Conservation (phyloP, 2,797 vertebrate species). For the Liparis tanakae region DNA sequence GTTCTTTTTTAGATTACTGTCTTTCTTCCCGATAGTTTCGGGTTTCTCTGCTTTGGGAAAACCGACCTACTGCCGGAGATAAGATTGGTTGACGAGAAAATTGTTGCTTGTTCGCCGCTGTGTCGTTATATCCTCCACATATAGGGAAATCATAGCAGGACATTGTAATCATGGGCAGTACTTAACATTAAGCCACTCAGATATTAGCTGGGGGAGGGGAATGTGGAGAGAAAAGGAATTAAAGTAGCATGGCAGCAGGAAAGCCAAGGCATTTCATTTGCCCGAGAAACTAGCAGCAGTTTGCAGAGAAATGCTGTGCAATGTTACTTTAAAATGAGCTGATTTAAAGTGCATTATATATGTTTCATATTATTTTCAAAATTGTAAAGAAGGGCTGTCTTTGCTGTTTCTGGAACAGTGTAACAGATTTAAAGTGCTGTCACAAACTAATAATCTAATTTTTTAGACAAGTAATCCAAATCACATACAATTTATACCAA, state of each 20-base stretch:
- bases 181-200: slow-evolving; percentile 66
- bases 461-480: slow-evolving; percentile 6
- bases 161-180: slow-evolving; percentile 59
- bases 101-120: slow-evolving; percentile 44
- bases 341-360: slow-evolving; percentile 9
- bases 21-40: slow-evolving; percentile 22
- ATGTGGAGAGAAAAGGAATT: slow-evolving; percentile 36
- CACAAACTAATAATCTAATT: background rate
- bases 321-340: slow-evolving; percentile 9
- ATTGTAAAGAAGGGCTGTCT: background rate
- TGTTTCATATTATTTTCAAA: background rate
- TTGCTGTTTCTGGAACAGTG: background rate
- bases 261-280: background rate
- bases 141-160: slow-evolving; percentile 50
- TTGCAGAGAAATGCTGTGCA: slow-evolving; percentile 7
- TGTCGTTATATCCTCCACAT: slow-evolving; percentile 42
- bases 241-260: slow-evolving; percentile 36
- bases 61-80: slow-evolving; percentile 40
- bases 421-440: slow-evolving; percentile 13
- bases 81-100: slow-evolving; percentile 49
- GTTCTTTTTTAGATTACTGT: slow-evolving; percentile 15
- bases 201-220: slow-evolving; percentile 68
- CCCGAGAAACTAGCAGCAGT: background rate
- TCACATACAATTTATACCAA: background rate
- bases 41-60: slow-evolving; percentile 45